These are phyloP conservation scores for Pygocentrus nattereri DNA, from an alignment of 2,797 vertebrate genomes.

Conservation along the genomic window DNA sequence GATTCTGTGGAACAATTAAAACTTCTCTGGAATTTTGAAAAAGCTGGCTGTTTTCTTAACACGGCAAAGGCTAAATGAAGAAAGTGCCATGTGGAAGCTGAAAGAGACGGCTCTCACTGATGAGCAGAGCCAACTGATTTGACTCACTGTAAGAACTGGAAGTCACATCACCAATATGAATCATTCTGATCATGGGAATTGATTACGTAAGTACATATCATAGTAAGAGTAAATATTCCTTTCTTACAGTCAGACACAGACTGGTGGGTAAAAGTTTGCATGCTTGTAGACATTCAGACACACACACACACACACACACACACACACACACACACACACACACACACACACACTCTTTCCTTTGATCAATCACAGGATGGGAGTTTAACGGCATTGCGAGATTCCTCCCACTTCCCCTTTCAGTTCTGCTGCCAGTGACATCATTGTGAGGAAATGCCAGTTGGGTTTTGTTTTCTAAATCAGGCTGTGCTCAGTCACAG, in stretches of 20 bases:
- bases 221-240: constrained; percentile 38
- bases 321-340: constrained; percentile 6
- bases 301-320: neutral
- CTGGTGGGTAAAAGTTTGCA: neutral
- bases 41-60: too few relatives aligned
- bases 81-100: neutral
- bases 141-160: neutral
- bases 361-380: constrained; percentile 51
- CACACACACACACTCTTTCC: constrained; percentile 7
- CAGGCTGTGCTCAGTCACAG: neutral
- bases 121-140: neutral
- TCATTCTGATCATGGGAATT: constrained; percentile 29
- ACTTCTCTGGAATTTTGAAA: too few relatives aligned
- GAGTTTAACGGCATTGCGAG: constrained; percentile 42
- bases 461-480: constrained; percentile 42
- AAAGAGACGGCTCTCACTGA: neutral
- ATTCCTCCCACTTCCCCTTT: constrained; percentile 53
- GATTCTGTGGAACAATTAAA: too few relatives aligned
- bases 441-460: constrained; percentile 30
- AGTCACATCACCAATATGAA: neutral
- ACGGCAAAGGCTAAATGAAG: neutral
- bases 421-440: constrained; percentile 47
- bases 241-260: constrained; percentile 29
- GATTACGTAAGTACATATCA: constrained; percentile 30
- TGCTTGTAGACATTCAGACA: neutral